Percentiles rank a stretch among this genome's conserved stretches.
Evolutionary conservation across 2,113 vertebrate genomes (phyloP).

Genomic region (Guaruba guarouba): DNA sequence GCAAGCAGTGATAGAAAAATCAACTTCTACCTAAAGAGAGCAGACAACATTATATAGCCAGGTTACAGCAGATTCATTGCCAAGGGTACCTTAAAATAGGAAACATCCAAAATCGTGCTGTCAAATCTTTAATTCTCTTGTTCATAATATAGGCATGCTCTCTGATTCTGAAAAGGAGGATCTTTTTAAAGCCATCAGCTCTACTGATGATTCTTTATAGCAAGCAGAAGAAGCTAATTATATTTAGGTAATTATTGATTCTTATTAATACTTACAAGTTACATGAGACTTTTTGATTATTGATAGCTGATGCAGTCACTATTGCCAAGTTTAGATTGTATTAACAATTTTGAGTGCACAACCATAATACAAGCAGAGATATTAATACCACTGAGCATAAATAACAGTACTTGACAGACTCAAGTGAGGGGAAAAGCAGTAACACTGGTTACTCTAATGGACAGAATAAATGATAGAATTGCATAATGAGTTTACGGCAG

Average conservation of each 20-base stretch:
- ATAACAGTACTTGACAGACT: slow-evolving; percentile 64
- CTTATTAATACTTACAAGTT: slow-evolving; percentile 58
- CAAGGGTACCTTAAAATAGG: slow-evolving; percentile 64
- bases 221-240: neutral
- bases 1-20: slow-evolving; percentile 11
- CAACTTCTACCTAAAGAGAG: slow-evolving; percentile 27
- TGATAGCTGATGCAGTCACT: slow-evolving; percentile 61
- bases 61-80: slow-evolving; percentile 25
- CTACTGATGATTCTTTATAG: neutral
- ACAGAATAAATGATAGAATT: slow-evolving; percentile 26
- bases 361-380: slow-evolving; percentile 14
- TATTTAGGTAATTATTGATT: slow-evolving; percentile 34
- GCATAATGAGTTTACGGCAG: slow-evolving; percentile 40
- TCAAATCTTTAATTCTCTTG: slow-evolving; percentile 57
- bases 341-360: slow-evolving; percentile 54
- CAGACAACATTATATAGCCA: slow-evolving; percentile 40
- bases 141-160: slow-evolving; percentile 22
- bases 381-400: slow-evolving; percentile 61
- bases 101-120: slow-evolving; percentile 41
- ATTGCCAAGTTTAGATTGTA: slow-evolving; percentile 58
- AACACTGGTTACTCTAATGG: slow-evolving; percentile 45
- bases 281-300: slow-evolving; percentile 51
- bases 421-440: slow-evolving; percentile 17
- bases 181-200: slow-evolving; percentile 24
- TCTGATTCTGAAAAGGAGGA: slow-evolving; percentile 21